These are phyloP conservation scores for Blastomussa wellsi DNA, from an alignment of 92 coral and sea anemone genomes.

Conservation along the genomic window DNA sequence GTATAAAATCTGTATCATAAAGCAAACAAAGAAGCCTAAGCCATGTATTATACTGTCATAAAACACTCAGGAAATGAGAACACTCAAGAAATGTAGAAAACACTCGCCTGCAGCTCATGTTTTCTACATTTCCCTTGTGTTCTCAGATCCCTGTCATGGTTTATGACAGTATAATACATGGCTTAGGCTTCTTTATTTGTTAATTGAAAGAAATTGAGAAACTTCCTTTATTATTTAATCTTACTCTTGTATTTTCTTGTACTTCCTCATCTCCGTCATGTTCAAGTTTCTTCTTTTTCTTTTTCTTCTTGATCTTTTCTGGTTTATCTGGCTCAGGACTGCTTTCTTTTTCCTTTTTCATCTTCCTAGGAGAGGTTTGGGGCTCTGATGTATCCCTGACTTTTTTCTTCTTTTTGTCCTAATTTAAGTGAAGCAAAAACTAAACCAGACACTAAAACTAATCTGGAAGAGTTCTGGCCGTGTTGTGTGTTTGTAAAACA, in stretches of 20 bases:
- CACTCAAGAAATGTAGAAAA: too few relatives aligned
- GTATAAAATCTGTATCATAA: too few relatives aligned
- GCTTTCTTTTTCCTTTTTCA: constrained; percentile 40
- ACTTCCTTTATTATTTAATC: neutral
- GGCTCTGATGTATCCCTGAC: constrained; percentile 3
- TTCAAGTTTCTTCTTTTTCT: constrained; percentile 60
- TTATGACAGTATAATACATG: too few relatives aligned
- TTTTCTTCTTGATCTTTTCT: constrained; percentile 64
- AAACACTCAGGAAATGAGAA: too few relatives aligned
- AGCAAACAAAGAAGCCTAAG: too few relatives aligned
- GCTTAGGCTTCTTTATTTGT: neutral
- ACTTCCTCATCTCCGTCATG: constrained; percentile 35
- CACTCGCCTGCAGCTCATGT: too few relatives aligned
- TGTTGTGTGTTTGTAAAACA: neutral
- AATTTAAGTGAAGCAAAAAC: neutral
- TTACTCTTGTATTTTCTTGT: constrained; percentile 15
- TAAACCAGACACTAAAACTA: neutral
- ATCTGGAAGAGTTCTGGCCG: neutral
- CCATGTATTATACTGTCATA: too few relatives aligned
- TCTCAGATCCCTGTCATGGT: too few relatives aligned
- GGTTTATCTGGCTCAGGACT: constrained; percentile 53
- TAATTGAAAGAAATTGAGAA: neutral
- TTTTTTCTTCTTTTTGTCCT: constrained; percentile 44
- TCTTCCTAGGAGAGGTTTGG: constrained; percentile 24
- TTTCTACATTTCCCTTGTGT: too few relatives aligned